Percentiles rank a stretch among this genome's conserved stretches.
These are phyloP conservation scores for Mesorhabditis spiculigera DNA, from an alignment of 2,888 invertebrate genomes.

Conservation along the genomic window DNA sequence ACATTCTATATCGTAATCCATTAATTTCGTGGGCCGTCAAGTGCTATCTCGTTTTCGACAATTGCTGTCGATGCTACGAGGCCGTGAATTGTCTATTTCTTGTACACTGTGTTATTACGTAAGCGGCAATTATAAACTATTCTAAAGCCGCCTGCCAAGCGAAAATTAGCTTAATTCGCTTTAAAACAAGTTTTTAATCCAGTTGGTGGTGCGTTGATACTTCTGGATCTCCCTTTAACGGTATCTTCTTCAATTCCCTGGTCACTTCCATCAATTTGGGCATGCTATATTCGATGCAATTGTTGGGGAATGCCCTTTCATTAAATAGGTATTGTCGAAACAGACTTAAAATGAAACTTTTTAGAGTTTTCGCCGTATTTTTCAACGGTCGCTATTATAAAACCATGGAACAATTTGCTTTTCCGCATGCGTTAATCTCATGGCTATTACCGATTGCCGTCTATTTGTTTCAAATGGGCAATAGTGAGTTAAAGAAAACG, in stretches of 20 bases:
- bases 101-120: no score
- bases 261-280: neutral
- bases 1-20: no score
- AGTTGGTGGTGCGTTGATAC: no score
- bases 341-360: neutral
- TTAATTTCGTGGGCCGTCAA: no score
- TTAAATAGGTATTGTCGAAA: neutral
- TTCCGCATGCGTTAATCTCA: neutral
- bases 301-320: neutral
- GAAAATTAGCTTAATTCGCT: no score
- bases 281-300: neutral
- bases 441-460: slow-evolving; percentile 1
- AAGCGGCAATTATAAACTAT: no score
- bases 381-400: neutral
- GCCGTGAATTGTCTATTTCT: no score
- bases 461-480: neutral
- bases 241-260: neutral
- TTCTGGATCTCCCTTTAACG: neutral
- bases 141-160: no score
- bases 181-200: no score
- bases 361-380: slow-evolving; percentile 1
- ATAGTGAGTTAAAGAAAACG: neutral
- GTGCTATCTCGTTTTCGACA: no score
- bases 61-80: no score
- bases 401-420: neutral